These are phyloP conservation scores for Atherix ibis DNA, from an alignment of 2,888 invertebrate species.

Conservation along the genomic window DNA sequence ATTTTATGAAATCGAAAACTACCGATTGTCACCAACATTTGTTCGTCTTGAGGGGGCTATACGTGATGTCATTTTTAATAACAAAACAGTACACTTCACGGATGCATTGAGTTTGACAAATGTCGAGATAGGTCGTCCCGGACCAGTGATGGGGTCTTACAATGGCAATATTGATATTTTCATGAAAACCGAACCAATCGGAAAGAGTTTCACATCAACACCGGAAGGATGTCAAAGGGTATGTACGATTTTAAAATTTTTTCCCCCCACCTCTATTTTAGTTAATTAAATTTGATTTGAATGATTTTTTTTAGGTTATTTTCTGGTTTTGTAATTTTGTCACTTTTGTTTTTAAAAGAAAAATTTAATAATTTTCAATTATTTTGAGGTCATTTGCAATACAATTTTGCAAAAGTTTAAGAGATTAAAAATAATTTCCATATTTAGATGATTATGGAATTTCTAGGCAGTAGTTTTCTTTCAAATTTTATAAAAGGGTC, in stretches of 20 bases:
- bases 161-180: conserved; percentile 31
- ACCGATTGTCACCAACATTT: conserved; percentile 39
- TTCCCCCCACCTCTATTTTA: too few relatives aligned
- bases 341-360: too few relatives aligned
- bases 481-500: too few relatives aligned
- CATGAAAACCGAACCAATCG: conserved; percentile 36
- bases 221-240: conserved; percentile 46
- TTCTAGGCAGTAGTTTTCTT: too few relatives aligned
- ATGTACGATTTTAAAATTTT: too few relatives aligned
- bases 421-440: not conserved
- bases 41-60: conserved; percentile 60
- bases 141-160: conserved; percentile 36
- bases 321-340: conserved; percentile 2
- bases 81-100: conserved; percentile 47
- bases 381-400: too few relatives aligned
- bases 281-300: too few relatives aligned
- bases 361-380: too few relatives aligned
- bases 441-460: not conserved
- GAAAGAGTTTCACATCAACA: conserved; percentile 27
- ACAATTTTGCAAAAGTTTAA: not conserved
- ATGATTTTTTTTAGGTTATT: not conserved
- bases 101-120: conserved; percentile 46
- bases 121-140: conserved; percentile 49
- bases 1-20: conserved; percentile 30
- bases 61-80: conserved; percentile 68